Base-by-base conservation (phyloP, 2,888 invertebrate genomes). In the Euzetes globulus region DNA sequence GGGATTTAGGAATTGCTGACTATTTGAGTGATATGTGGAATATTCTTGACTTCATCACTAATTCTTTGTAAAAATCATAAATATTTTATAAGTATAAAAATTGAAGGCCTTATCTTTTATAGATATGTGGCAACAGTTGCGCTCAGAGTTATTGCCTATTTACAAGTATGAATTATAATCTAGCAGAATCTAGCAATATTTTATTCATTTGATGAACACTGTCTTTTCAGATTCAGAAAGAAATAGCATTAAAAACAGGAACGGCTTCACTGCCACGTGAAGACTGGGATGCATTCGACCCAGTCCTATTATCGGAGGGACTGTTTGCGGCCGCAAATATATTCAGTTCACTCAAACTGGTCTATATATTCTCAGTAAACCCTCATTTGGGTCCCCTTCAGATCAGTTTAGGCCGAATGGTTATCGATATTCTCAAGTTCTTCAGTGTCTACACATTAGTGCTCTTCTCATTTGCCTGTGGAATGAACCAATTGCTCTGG, bases 11-110 rank as follows among this genome's bases (percentile, higher is more conserved):
- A 0, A 86, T 97, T 76, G 91, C 94, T 81, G 96, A 97, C 82
- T 99, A 98, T 85, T 90, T 93, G 75, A 90, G 94, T 81, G 97
- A 99, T 84, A 96, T 98, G 95, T 98, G 98, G 98, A 98, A 99
- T 84, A 95, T 98, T 76, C 92, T 98, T 80, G 98, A 98, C 85
- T 98, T 98, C 84, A 93, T 97, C 78, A 98, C 98, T 77, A 98
- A 98, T 85, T 94, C 97, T 9, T 85, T 98, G 52, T 99, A 99
- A 50, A n/a, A n/a, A 11, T 41, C 13, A 13, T 41, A 41, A 13
- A 9, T 33, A 6, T 6, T 6, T 33, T 33, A 6, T 9, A 33
- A 33, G 13, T 25, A 4, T 17, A 19, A 22, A 58, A 25, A 58
- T 27, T 2, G 25, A 27, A 27, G 1, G 3, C 2, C 13, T 58